These are phyloP conservation scores for Melanerpes formicivorus DNA, from an alignment of 2,113 vertebrate genomes.

Conservation along the genomic window DNA sequence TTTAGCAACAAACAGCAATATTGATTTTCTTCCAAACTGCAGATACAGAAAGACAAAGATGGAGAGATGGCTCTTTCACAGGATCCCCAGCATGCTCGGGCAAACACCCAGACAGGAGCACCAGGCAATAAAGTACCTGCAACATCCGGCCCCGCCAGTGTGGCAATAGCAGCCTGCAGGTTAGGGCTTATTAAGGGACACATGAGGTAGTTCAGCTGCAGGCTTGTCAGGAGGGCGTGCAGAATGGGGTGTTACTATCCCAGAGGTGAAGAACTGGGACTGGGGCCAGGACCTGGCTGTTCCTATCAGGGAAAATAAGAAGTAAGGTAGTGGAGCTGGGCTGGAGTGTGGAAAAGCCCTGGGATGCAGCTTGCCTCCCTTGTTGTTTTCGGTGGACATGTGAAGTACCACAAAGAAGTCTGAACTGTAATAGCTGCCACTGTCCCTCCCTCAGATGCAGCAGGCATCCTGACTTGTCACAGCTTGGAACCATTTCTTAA, in stretches of 20 bases:
- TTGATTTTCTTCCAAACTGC: constrained; percentile 61
- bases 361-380: not conserved
- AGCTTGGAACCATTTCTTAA: not conserved
- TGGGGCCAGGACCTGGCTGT: not conserved
- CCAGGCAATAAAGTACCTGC: not conserved
- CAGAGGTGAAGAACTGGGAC: not conserved
- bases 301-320: not conserved
- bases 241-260: not conserved
- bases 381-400: not conserved
- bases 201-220: not conserved
- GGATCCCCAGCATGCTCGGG: not conserved
- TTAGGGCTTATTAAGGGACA: not conserved
- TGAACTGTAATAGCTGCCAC: not conserved
- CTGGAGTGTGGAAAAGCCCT: not conserved
- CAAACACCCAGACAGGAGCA: not conserved
- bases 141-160: rapidly evolving
- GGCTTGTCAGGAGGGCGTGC: not conserved
- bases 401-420: not conserved
- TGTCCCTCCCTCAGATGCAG: not conserved
- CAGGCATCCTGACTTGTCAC: not conserved
- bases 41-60: constrained; percentile 13
- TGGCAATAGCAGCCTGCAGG: not conserved
- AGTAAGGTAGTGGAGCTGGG: not conserved
- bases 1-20: constrained; percentile 60
- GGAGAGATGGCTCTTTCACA: not conserved